A percentile compares a stretch with the other conserved stretches of the same genome.
These are phyloP conservation scores for Poecilia wingei DNA, from an alignment of 2,797 vertebrate species.

Conservation along the genomic window DNA sequence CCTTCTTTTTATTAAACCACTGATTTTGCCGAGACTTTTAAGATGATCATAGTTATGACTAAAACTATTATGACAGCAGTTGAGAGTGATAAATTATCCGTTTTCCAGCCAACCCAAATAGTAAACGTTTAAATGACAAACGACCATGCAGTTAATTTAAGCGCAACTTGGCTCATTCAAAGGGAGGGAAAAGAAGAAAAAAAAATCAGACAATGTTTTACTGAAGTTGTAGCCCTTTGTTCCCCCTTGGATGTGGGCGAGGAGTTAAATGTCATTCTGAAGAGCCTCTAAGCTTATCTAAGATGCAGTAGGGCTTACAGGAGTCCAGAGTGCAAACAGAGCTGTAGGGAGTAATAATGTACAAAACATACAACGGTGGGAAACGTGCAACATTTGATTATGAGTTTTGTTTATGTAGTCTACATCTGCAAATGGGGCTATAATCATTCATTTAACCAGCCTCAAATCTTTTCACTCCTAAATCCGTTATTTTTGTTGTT, in stretches of 20 bases:
- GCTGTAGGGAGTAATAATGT: not conserved
- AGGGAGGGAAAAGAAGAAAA: not conserved
- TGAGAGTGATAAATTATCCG: not conserved
- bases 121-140: not conserved
- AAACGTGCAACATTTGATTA: not conserved
- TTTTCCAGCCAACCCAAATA: not conserved
- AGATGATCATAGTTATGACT: not conserved
- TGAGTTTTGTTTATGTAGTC: not conserved
- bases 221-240: not conserved
- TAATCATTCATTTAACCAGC: not conserved
- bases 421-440: not conserved
- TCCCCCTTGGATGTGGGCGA: not conserved
- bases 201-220: not conserved
- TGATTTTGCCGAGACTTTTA: not conserved
- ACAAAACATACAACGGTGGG: not conserved
- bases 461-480: not conserved
- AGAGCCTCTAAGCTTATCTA: slow-evolving; percentile 4
- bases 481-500: not conserved
- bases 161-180: not conserved
- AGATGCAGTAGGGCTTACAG: not conserved
- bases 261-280: slow-evolving; percentile 4
- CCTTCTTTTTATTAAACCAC: not conserved
- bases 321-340: not conserved
- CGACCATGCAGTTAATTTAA: not conserved
- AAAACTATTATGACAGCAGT: not conserved